Evolutionary conservation across 1,140 invertebrate genomes (phyloP).

Genomic region (Centruroides sculpturatus): DNA sequence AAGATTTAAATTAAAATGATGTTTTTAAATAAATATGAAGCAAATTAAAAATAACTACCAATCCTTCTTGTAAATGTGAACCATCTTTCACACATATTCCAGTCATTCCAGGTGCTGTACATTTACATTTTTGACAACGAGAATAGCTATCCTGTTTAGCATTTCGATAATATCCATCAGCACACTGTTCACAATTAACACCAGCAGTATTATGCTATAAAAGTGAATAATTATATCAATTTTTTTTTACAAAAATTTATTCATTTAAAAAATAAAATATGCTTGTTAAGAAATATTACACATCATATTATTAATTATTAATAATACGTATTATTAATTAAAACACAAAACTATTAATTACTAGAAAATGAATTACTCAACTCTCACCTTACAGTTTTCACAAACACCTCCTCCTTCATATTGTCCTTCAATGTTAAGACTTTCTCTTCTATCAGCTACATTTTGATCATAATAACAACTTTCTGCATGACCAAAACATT

Average conservation of each 20-base stretch:
- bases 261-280: too few species aligned
- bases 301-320: too few species aligned
- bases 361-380: too few species aligned
- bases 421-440: slow-evolving; percentile 49
- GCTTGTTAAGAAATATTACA: too few species aligned
- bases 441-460: slow-evolving; percentile 42
- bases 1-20: not conserved
- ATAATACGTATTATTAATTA: too few species aligned
- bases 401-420: slow-evolving; percentile 76
- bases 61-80: slow-evolving; percentile 28
- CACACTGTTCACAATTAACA: slow-evolving; percentile 76
- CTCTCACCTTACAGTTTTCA: slow-evolving; percentile 63
- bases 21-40: not conserved
- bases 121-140: slow-evolving; percentile 68
- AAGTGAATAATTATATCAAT: too few species aligned
- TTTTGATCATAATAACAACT: slow-evolving; percentile 63
- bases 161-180: slow-evolving; percentile 38
- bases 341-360: too few species aligned
- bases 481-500: slow-evolving; percentile 72
- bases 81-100: slow-evolving; percentile 43
- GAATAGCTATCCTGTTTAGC: slow-evolving; percentile 43
- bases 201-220: slow-evolving; percentile 50
- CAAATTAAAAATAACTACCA: slow-evolving; percentile 14
- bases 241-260: too few species aligned
- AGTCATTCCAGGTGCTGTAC: slow-evolving; percentile 54